Base-by-base conservation (phyloP, 2,888 invertebrate species). In the Cryptocheilus praepositus region DNA sequence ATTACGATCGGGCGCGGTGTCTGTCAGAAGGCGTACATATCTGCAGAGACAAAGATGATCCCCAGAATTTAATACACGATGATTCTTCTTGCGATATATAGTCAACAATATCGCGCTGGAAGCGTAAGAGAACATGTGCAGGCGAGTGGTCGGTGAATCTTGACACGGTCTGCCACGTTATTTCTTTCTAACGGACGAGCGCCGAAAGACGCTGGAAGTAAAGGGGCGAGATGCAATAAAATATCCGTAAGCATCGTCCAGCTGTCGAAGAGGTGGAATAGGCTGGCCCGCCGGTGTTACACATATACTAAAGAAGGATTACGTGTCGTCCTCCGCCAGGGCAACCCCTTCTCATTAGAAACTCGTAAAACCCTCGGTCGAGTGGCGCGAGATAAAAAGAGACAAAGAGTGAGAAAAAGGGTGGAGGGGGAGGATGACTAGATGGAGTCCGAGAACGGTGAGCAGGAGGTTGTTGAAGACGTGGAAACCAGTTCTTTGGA, bases 301-400 rank as follows among this genome's bases (percentile, higher is more conserved):
- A 43, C 45, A 49, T 45, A 21, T 43, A 54, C 52, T 51, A 25
- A 56, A 57, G 56, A 55, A 60, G 61, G 57, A 70, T 67, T 59
- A 65, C 36, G 64, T 67, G 51, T 70, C 62, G 74, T 76, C 70
- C 70, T 70, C 64, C 74, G 73, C 74, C 73, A 70, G 77, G 70
- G 73, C 68, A 72, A 73, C 63, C 65, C 76, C 70, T 81, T 77
- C 81, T 82, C 81, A 82, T 82, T 82, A 82, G 80, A 70, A 74
- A 79, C 79, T 80, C 81, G 76, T 81, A 82, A 82, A 82, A 80
- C 76, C 76, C 58, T 68, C 60, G 55, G 49, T n/a, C 49, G 54
- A 44, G 43, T 16, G 51, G 43, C 55, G 8, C 45, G 61, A 61
- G 64, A 56, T 49, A 49, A 49, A 49, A 49, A 49, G 13, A 49